Evolutionary conservation across 1,140 invertebrate species (phyloP), one percentile per base, ranked within the genome.

Genomic region (Telenomus remus): DNA sequence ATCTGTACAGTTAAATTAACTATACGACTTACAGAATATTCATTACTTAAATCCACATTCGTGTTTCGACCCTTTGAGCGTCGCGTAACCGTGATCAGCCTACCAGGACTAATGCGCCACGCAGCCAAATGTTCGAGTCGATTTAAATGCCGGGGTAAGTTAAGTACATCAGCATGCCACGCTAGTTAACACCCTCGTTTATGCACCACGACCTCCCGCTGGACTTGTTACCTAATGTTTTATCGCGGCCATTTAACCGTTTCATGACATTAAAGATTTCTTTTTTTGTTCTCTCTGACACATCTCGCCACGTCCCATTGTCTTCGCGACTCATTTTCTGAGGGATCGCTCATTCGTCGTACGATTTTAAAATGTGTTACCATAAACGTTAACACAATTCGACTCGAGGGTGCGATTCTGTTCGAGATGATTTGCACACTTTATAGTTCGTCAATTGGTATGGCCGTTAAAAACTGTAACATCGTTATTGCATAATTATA

Each of bases 51-150:
- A 73, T 79, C 78, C 55, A 72, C 79, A 82, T 76, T 79, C 55
- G 71, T 61, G 46, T 65, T 69, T 50, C 55, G n/a, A n/a, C 59
- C 71, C 70, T 66, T 66, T 66, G 61, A 59, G 44, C 74, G 72
- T 61, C 65, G 46, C 61, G 68, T 39, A 78, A 63, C 61, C 69
- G 61, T 83, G 81, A 84, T 83, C 84, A 79, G 63, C 81, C 82
- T 85, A 83, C 78, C 85, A 86, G 80, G 84, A 81, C 85, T 86
- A 86, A 86, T 86, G 85, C 79, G 81, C 76, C 74, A 73, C 80
- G 68, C 49, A 80, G 79, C 85, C 85, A 86, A 86, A 86, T 86
- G 85, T 85, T 86, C 85, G 60, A 79, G 65, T 79, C 76, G 80
- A 84, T 84, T 85, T 85, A 82, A 86, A 85, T 82, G 82, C 74